Conservation (phyloP, 2,888 invertebrate species). For the Athetis lepigone region DNA sequence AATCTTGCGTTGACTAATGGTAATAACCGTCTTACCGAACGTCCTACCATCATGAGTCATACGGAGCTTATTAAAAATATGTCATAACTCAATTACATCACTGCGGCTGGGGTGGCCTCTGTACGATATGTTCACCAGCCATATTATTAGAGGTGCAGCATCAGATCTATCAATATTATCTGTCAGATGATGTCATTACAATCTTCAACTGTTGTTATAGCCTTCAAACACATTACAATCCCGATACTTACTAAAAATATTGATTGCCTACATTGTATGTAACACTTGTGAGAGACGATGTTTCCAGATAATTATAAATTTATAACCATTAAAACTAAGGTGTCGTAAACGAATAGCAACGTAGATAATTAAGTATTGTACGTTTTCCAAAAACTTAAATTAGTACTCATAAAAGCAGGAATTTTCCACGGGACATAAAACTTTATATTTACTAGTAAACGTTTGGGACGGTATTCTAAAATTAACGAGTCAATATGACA, state of each 20-base stretch:
- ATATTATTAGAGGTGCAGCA: constrained; percentile 71
- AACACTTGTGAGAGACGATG: constrained; percentile 1
- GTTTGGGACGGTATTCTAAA: constrained; percentile 76
- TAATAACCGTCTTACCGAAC: background rate
- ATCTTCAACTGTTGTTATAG: constrained; percentile 57
- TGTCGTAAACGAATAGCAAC: constrained; percentile 24
- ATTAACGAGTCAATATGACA: constrained; percentile 77
- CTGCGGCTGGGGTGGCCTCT: constrained; percentile 59
- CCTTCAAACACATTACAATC: constrained; percentile 61
- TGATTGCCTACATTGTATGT: constrained; percentile 44
- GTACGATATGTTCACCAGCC: constrained; percentile 67
- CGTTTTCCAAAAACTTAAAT: constrained; percentile 63
- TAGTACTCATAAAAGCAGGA: constrained; percentile 65
- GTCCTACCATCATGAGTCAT: constrained; percentile 40
- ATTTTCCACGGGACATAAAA: constrained; percentile 75
- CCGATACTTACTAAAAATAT: constrained; percentile 47
- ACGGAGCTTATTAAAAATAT: constrained; percentile 46
- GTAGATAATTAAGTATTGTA: constrained; percentile 49
- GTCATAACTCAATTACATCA: constrained; percentile 69
- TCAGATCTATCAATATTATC: constrained; percentile 72
- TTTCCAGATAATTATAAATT: constrained; percentile 24
- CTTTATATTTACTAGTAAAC: constrained; percentile 77
- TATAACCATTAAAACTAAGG: constrained; percentile 20
- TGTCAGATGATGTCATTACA: constrained; percentile 77
- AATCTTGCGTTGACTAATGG: constrained; percentile 9